Conservation (phyloP, 2,797 vertebrate species). For the Melanogrammus aeglefinus region DNA sequence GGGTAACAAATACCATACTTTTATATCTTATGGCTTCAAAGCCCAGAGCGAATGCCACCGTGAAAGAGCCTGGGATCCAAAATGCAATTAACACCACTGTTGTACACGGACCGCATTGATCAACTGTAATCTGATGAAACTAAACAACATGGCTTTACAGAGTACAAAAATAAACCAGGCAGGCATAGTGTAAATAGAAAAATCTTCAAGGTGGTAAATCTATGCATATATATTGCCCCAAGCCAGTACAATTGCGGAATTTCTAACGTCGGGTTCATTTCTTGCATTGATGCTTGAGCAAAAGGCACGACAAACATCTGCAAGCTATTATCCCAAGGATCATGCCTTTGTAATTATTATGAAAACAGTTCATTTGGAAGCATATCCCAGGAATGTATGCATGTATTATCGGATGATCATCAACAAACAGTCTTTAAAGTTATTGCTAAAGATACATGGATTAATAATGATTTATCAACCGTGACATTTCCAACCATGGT, state of each 20-base stretch:
- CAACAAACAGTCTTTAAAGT: constrained; percentile 4
- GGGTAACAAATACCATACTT: constrained; percentile 30
- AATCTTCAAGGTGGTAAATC: neutral
- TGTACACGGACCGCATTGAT: constrained; percentile 49
- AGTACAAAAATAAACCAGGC: constrained; percentile 28
- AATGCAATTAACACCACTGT: constrained; percentile 42
- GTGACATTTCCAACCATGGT: constrained; percentile 37
- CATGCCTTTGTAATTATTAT: constrained; percentile 1
- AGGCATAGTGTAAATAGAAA: constrained; percentile 4
- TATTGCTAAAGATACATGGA: constrained; percentile 21
- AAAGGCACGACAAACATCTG: neutral
- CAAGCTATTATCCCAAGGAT: neutral
- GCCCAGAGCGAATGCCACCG: constrained; percentile 29
- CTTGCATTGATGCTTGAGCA: neutral
- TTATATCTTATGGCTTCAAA: constrained; percentile 35
- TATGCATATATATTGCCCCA: neutral
- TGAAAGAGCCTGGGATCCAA: constrained; percentile 8
- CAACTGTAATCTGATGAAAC: constrained; percentile 49
- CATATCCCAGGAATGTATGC: neutral
- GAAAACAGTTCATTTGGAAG: neutral
- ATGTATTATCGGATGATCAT: neutral
- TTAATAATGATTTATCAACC: constrained; percentile 35
- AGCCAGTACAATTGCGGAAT: neutral
- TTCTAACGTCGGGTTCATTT: constrained; percentile 3
- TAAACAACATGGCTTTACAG: constrained; percentile 12